Evolutionary conservation across 1,140 invertebrate species (phyloP).

Genomic region (Vanessa tameamea): DNA sequence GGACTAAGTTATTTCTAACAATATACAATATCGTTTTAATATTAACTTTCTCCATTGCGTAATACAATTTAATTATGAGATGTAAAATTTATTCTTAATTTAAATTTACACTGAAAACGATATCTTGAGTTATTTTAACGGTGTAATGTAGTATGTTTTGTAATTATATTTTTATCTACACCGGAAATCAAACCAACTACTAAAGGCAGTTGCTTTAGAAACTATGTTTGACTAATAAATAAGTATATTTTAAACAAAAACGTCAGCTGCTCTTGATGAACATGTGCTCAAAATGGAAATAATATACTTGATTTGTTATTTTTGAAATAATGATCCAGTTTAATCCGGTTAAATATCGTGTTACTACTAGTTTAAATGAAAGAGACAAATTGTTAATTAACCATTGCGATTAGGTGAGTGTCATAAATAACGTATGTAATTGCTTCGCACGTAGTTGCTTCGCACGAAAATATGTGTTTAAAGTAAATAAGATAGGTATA

Average conservation of each 20-base stretch:
- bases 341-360: background rate
- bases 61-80: background rate
- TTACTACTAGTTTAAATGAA: too few species aligned
- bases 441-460: too few species aligned
- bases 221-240: slow-evolving; percentile 2
- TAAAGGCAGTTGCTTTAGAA: slow-evolving; percentile 16
- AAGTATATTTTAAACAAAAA: slow-evolving; percentile 13
- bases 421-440: too few species aligned
- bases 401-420: too few species aligned
- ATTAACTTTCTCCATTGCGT: background rate
- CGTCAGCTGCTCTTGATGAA: slow-evolving; percentile 18
- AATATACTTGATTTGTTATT: background rate
- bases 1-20: slow-evolving; percentile 4
- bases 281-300: slow-evolving; percentile 1
- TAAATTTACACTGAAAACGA: background rate
- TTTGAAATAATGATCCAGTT: background rate
- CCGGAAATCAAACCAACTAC: slow-evolving; percentile 23
- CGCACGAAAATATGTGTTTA: too few species aligned
- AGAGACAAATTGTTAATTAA: too few species aligned
- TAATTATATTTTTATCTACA: slow-evolving; percentile 6
- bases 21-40: background rate
- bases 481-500: too few species aligned
- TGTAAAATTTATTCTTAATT: slow-evolving; percentile 3
- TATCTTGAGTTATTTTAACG: background rate
- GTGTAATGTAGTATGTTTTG: background rate